Base-by-base conservation (phyloP, 2,113 vertebrate species). In the Perccottus glenii region DNA sequence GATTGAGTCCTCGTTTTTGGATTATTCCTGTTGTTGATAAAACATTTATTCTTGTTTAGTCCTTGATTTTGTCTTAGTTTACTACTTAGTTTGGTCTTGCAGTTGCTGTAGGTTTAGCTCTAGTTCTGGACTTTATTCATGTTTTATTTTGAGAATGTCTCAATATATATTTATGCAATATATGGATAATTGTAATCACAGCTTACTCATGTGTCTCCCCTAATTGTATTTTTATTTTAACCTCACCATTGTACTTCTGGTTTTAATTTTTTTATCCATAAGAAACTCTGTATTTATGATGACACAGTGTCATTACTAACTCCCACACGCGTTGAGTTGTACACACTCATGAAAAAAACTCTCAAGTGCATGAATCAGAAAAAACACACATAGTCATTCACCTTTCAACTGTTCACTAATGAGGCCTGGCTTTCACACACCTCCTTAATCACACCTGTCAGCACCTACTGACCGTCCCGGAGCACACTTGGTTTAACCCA, bases 201-300 rank as follows among this genome's bases (percentile, higher is more conserved):
- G 19, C 19, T n/a, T n/a, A n/a, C n/a, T n/a, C n/a, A 27, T 27
- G 19, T 27, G 19, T 27, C 19, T 27, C 19, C 19, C 19, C 19
- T 27, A 27, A 27, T 27, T 27, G 19, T 27, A 27, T 27, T 3
- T 27, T 27, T 2, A 27, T 27, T 27, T 27, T 27, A 27, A 27
- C 19, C 19, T 27, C 19, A 27, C 1, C 15, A 15, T 16, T n/a
- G 10, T 56, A 60, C 50, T 11, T 58, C 58, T 45, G 51, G 19
- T 47, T 77, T 63, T 15, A 36, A 71, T 72, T 73, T 33, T 45
- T 45, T 74, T 82, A 79, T 79, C 81, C 69, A 32, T 82, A 87
- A 90, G 73, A 35, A 12, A 45, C 57, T 55, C 78, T 88, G n/a
- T n/a, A 89, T 90, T 88, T 85, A 69, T 82, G 83, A 80, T 65